A percentile compares a stretch with the other conserved stretches of the same genome.
phyloP scores from a whole-genome alignment of 2,113 vertebrate genomes.

The Columba janthina region DNA sequence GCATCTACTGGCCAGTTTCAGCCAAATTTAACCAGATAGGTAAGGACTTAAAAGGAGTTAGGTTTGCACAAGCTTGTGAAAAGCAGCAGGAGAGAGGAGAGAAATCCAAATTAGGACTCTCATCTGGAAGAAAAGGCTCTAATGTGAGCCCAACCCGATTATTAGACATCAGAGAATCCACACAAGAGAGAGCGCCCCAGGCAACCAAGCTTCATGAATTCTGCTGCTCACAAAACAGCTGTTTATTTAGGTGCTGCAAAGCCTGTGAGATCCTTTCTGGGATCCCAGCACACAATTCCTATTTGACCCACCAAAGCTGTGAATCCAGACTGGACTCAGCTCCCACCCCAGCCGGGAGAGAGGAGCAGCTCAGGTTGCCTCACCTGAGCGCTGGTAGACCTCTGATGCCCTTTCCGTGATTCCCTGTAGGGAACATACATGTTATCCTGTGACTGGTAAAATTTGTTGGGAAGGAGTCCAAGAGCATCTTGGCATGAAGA shows the following conservation, averaged over 20 bases:
- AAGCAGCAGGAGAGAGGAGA: conserved; percentile 37
- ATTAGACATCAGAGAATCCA: conserved; percentile 72
- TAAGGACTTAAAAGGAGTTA: conserved; percentile 12
- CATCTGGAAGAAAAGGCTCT: conserved; percentile 62
- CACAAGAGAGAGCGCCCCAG: conserved; percentile 42
- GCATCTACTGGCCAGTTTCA: neutral
- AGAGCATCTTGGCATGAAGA: neutral
- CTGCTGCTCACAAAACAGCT: conserved; percentile 42
- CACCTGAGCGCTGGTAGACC: neutral
- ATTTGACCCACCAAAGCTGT: neutral
- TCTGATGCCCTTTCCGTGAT: neutral
- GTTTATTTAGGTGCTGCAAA: conserved; percentile 48
- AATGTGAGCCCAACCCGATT: conserved; percentile 59
- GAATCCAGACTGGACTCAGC: neutral
- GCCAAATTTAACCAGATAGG: neutral
- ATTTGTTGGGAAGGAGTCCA: neutral
- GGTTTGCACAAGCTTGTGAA: conserved; percentile 27
- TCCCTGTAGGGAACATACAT: neutral
- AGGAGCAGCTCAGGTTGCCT: neutral
- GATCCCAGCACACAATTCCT: neutral
- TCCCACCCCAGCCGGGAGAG: neutral
- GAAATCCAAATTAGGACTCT: conserved; percentile 57
- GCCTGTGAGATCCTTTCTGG: neutral
- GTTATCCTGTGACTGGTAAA: fast-evolving
- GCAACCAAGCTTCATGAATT: conserved; percentile 49